Evolutionary conservation across 2,113 vertebrate species (phyloP), one percentile per base, ranked within the genome.

Genomic region (Campylomormyrus tamandua): DNA sequence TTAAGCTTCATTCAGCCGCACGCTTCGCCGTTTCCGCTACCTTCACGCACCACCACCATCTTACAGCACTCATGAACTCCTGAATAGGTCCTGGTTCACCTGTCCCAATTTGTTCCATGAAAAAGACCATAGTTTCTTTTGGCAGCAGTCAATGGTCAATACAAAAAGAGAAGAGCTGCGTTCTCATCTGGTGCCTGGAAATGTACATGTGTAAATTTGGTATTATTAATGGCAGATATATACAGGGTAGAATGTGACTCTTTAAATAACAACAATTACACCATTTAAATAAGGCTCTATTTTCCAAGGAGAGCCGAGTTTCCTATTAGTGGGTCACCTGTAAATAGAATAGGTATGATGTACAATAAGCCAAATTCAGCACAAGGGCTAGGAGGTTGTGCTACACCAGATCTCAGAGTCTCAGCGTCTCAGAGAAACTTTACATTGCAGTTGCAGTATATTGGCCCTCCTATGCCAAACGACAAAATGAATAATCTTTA

Each of bases 281-380:
- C 48, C 35, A 49, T 49, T 85, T 85, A 85, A 85, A 85, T 85
- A 85, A 85, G 42, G 83, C 83, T 49, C 21, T 49, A 85, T 42
- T 85, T 85, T 46, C 83, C 74, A 80, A 80, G 31, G 74, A 39
- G 74, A 80, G 74, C 35, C 1, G 35, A 19, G 74, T 42, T 80
- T 80, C 17, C 35, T 80, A 80, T 80, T 35, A 42, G 31, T 80
- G 74, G 74, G 74, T 80, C 74, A 80, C 35, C 74, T 80, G 74
- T 80, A 80, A 80, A 80, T 80, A 80, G 74, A 80, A 42, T 80
- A 39, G 35, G 35, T 42, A 80, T 80, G 35, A 80, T 80, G 74
- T 15, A 80, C 39, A 80, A 80, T 39, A 80, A 80, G 74, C 74
- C 74, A 80, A 21, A 80, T 80, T 42, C 74, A 80, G 74, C 35